phyloP scores from a whole-genome alignment of 2,888 invertebrate genomes.

The Schizaphis graminum region DNA sequence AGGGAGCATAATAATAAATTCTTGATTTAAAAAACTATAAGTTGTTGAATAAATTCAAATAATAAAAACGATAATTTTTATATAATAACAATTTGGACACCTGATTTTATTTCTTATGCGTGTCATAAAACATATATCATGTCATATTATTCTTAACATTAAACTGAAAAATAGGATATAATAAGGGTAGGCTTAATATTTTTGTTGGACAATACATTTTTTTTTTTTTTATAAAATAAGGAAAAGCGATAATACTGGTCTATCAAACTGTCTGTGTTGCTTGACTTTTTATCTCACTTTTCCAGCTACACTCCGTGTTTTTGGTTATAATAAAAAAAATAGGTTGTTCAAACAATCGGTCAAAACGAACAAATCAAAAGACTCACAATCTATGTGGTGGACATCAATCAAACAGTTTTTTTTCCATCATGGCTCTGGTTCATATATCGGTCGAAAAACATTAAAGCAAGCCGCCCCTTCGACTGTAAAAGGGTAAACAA shows the following conservation, averaged over 20 bases:
- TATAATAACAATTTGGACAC: neutral
- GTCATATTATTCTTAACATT: neutral
- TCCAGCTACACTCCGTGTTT: constrained; percentile 12
- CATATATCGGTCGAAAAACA: constrained; percentile 47
- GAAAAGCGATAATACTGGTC: constrained; percentile 6
- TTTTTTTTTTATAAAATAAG: neutral
- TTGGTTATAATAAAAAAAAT: constrained; percentile 37
- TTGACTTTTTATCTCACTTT: constrained; percentile 41
- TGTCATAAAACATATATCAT: neutral
- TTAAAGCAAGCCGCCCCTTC: constrained; percentile 28
- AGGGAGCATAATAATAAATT: neutral
- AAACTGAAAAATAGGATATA: neutral
- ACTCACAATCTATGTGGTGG: constrained; percentile 1
- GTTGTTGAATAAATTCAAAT: neutral
- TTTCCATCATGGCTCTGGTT: constrained; percentile 2
- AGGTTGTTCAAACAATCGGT: constrained; percentile 48
- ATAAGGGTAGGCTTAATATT: neutral
- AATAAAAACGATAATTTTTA: neutral
- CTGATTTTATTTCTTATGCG: neutral
- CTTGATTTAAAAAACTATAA: neutral
- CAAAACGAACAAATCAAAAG: constrained; percentile 52
- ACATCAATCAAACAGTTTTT: constrained; percentile 59
- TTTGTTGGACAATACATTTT: neutral
- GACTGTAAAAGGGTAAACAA: constrained; percentile 44
- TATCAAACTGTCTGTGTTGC: neutral